Conservation (phyloP, 2,888 invertebrate genomes). For the Scelioninae gen. 1 region DNA sequence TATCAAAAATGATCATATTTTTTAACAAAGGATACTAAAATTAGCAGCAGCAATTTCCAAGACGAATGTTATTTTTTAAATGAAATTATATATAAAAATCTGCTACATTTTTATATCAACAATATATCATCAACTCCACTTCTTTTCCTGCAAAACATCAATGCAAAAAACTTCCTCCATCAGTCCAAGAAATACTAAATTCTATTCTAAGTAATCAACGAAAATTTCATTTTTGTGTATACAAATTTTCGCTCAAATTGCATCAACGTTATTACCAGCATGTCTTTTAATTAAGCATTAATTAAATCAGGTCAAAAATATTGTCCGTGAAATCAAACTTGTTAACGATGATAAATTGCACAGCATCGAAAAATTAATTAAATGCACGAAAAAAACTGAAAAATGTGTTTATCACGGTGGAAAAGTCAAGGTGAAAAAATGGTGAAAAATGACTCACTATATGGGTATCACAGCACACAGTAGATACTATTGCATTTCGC, state of each 20-base stretch:
- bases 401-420: not conserved
- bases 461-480: not conserved
- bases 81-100: too few species aligned
- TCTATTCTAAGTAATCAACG: too few species aligned
- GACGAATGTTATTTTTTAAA: too few species aligned
- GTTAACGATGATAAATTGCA: slow-evolving; percentile 10
- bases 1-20: too few species aligned
- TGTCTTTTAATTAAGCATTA: slow-evolving; percentile 7
- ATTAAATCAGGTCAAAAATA: not conserved
- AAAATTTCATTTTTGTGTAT: not conserved
- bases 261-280: not conserved
- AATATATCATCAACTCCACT: too few species aligned
- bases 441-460: slow-evolving; percentile 2
- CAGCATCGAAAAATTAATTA: slow-evolving; percentile 1
- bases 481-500: slow-evolving; percentile 12
- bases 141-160: too few species aligned
- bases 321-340: not conserved
- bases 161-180: too few species aligned
- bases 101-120: too few species aligned
- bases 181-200: too few species aligned
- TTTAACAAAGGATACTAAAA: too few species aligned
- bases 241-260: not conserved
- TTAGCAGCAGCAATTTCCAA: too few species aligned
- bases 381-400: not conserved
- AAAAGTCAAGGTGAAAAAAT: not conserved